These are phyloP conservation scores for Vanacampus margaritifer DNA, from an alignment of 2,113 vertebrate species.

Conservation along the genomic window DNA sequence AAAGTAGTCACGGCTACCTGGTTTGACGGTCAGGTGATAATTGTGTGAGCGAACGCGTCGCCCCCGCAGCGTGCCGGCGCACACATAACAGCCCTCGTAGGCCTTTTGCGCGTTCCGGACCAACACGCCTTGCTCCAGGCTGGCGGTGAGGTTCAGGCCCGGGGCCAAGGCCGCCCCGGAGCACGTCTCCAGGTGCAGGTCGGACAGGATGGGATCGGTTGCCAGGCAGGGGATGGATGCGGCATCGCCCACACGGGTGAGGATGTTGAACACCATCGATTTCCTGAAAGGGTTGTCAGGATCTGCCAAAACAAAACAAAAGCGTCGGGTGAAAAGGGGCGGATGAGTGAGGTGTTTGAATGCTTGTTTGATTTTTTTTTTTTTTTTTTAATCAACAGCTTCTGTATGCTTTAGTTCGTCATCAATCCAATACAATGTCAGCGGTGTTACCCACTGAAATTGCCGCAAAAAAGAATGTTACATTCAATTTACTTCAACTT, in stretches of 20 bases:
- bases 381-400: background rate
- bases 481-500: too few relatives aligned
- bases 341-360: conserved; percentile 4
- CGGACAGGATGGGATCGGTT: conserved; percentile 80
- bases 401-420: background rate
- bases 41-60: conserved; percentile 41
- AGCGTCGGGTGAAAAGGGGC: conserved; percentile 36
- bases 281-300: conserved; percentile 80
- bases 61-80: conserved; percentile 71
- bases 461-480: too few relatives aligned
- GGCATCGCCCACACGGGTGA: conserved; percentile 75
- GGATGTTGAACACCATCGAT: conserved; percentile 62
- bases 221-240: conserved; percentile 81
- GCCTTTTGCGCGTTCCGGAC: conserved; percentile 74
- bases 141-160: conserved; percentile 71
- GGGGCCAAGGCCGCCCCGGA: conserved; percentile 64
- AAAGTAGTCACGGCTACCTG: conserved; percentile 48
- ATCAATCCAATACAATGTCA: background rate
- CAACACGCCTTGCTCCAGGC: conserved; percentile 80
- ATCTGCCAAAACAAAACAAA: conserved; percentile 72
- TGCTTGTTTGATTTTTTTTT: background rate
- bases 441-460: too few relatives aligned
- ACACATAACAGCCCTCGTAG: conserved; percentile 83
- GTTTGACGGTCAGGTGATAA: conserved; percentile 63
- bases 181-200: conserved; percentile 78